These are phyloP conservation scores for Drosophila helvetica DNA, from an alignment of 2,888 invertebrate species.

Conservation along the genomic window DNA sequence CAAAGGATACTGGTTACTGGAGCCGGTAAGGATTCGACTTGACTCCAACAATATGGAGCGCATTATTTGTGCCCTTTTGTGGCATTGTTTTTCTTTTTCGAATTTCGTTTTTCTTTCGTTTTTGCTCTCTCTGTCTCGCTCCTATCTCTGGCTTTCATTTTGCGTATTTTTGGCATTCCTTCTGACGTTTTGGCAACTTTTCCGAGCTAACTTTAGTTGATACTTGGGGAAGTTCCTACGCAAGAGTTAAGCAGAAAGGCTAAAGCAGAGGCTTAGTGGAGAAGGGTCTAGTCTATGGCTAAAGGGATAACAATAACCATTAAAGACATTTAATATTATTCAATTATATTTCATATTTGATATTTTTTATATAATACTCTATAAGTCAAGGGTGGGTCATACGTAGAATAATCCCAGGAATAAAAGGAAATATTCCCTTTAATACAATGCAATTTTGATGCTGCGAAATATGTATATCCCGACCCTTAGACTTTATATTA, in stretches of 20 bases:
- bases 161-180: constrained; percentile 27
- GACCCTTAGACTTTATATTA: no score
- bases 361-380: no score
- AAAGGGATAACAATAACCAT: neutral
- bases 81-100: constrained; percentile 40
- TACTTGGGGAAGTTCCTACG: constrained; percentile 13
- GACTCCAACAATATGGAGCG: constrained; percentile 30
- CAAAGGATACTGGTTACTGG: neutral
- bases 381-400: no score
- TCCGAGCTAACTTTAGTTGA: constrained; percentile 29
- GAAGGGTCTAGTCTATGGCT: neutral
- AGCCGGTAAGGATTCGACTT: constrained; percentile 14
- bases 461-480: no score
- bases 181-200: constrained; percentile 41
- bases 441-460: no score
- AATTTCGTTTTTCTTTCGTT: constrained; percentile 30
- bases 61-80: constrained; percentile 41
- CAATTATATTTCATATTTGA: no score
- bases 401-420: no score
- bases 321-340: no score
- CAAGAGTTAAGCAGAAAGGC: neutral
- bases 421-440: no score
- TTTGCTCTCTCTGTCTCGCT: neutral
- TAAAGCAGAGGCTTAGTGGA: neutral
- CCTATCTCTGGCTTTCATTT: constrained; percentile 12